Evolutionary conservation across 1,140 invertebrate genomes (phyloP), one percentile per base, ranked within the genome.

Genomic region (Cataglyphis hispanica): DNA sequence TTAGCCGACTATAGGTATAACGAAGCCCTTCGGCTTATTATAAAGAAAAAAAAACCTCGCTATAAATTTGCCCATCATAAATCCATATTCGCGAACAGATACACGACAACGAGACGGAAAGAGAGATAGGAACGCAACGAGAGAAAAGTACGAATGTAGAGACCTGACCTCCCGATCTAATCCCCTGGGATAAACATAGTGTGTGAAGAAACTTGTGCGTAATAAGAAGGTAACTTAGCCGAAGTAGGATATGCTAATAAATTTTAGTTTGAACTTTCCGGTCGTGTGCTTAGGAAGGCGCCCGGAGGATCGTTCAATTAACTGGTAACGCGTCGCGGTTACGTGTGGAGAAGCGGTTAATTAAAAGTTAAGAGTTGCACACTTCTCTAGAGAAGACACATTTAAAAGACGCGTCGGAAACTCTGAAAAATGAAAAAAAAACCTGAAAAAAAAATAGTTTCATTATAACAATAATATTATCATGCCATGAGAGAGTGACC

Each of bases 201-300:
- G 22, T 16, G 40, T n/a, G 66, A 60, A 67, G 40, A n/a, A 80
- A 61, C 53, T 84, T 63, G 81, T 67, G 87, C 76, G 77, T 85
- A 88, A 91, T 88, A 85, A 85, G 86, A 74, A 77, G 56, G 53
- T 66, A 84, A 89, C 90, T 85, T 78, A 61, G 70, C 74, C 58
- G 67, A 86, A 88, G 87, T 84, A 81, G 75, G 88, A 80, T 76
- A 60, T 37, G 74, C 87, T 88, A 90, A 92, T 93, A 93, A 93
- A 93, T 91, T 92, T 87, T 43, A 63, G 86, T 92, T 92, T 89
- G 92, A 93, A 93, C 77, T 93, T 93, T 90, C 89, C 70, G 64
- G 86, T 81, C 56, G 84, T 50, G n/a, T 27, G 56, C 43, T 69
- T 27, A 64, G 19, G 27, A 60, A 63, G 58, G 31, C 40, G 31